Evolutionary conservation across 2,888 invertebrate species (phyloP), one percentile per base, ranked within the genome.

Genomic region (Drosophila recens): DNA sequence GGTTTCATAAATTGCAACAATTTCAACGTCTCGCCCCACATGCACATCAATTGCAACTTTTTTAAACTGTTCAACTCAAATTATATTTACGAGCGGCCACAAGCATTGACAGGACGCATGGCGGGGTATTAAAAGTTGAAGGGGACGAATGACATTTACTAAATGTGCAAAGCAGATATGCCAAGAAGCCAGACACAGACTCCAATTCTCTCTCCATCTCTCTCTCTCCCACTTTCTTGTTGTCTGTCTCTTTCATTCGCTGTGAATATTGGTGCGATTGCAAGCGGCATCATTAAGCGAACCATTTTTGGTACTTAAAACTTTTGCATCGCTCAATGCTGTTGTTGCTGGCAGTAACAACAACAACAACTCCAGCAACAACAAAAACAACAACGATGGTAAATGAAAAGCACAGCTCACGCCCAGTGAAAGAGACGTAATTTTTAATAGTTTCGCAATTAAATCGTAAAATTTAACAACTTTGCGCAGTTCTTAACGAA

Each of bases 391-490:
- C 45, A 48, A 34, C 51, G 53, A 49, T 38, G 27, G 54, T 43
- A 38, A 61, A 53, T 48, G 23, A 69, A 53, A 65, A 68, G 62
- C 70, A 52, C 66, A 53, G 38, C 65, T 49, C 65, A 67, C 68
- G 58, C 67, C 75, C 84, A 65, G 33, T 59, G 67, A 82, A 77
- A 80, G 82, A 77, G 88, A 90, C 87, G 87, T 81, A 79, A 82
- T 88, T 89, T 89, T 88, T 88, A 90, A 90, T 86, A 90, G 87
- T 84, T 87, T 84, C 73, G 87, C 89, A 90, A 89, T 89, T 89
- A 89, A 87, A 89, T 90, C 88, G 85, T 89, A 90, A 89, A 90
- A 84, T 90, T 90, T 89, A 80, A 89, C 85, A 84, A 82, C 89
- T 90, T 88, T 84, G 78, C 79, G 84, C 86, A 89, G 85, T 87